Evolutionary conservation across 2,888 invertebrate species (phyloP).

Genomic region (Eristalis tenax): DNA sequence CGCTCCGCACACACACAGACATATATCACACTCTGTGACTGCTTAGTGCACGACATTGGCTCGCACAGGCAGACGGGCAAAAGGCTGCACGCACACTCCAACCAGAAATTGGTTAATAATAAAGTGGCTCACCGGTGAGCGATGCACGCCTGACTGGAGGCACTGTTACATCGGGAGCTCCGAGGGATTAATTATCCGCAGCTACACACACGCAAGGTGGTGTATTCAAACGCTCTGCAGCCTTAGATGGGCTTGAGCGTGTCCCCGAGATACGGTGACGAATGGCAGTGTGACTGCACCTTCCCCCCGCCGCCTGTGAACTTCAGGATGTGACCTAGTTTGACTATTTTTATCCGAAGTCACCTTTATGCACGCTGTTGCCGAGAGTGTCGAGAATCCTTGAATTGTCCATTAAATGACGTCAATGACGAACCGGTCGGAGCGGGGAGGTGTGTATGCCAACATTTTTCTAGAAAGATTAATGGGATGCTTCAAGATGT

Average conservation of each 20-base stretch:
- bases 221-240: conserved; percentile 10
- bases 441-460: conserved; percentile 46
- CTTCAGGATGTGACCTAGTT: conserved; percentile 60
- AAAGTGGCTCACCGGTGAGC: conserved; percentile 48
- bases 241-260: conserved; percentile 22
- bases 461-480: conserved; percentile 59
- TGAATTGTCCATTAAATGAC: conserved; percentile 71
- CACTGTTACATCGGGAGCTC: conserved; percentile 39
- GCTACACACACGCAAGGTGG: neutral
- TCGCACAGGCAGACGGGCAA: neutral
- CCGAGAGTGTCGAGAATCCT: conserved; percentile 42
- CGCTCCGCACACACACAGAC: conserved; percentile 32
- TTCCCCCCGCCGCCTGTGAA: neutral
- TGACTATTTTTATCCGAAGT: conserved; percentile 46
- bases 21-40: conserved; percentile 32
- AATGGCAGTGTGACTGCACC: too few species aligned
- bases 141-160: conserved; percentile 43
- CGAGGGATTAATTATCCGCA: conserved; percentile 58
- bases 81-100: neutral
- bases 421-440: conserved; percentile 47
- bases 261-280: neutral
- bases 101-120: conserved; percentile 59
- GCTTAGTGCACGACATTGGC: conserved; percentile 6
- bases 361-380: conserved; percentile 39
- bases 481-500: conserved; percentile 69